Conservation (phyloP, 2,113 vertebrate genomes). For the Corythoichthys intestinalis region DNA sequence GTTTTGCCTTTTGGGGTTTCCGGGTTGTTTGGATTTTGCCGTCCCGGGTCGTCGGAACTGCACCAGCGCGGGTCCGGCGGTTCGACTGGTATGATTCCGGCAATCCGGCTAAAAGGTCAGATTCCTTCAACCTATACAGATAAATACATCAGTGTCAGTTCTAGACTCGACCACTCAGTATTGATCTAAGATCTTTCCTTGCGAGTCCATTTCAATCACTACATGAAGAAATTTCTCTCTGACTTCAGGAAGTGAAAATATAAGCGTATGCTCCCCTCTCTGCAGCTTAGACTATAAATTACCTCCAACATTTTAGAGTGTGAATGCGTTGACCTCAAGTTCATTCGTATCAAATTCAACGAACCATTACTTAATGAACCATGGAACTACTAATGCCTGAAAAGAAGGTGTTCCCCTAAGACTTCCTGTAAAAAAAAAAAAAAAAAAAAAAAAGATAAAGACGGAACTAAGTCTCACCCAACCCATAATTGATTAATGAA, state of each 20-base stretch:
- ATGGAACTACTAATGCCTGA: background rate
- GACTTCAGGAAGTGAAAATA: background rate
- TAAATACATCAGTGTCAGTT: slow-evolving; percentile 3
- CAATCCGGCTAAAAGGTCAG: no score
- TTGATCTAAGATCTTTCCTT: slow-evolving; percentile 29
- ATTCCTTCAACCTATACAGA: background rate
- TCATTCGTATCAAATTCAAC: background rate
- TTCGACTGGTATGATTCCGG: no score
- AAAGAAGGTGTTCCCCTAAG: background rate
- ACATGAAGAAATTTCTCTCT: background rate
- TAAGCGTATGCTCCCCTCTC: background rate
- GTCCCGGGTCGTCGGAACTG: no score
- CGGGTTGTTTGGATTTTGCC: no score
- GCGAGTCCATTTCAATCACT: slow-evolving; percentile 11
- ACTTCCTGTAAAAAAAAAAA: background rate
- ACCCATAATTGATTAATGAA: background rate
- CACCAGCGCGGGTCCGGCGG: no score
- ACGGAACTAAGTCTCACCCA: background rate
- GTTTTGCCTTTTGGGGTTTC: no score
- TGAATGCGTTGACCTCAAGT: background rate
- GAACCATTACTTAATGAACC: background rate
- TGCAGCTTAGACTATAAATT: background rate
- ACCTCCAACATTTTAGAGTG: background rate
- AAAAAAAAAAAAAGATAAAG: background rate
- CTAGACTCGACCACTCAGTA: slow-evolving; percentile 17